These are phyloP conservation scores for Sclerurus mexicanus DNA, from an alignment of 2,113 vertebrate species.

Conservation along the genomic window DNA sequence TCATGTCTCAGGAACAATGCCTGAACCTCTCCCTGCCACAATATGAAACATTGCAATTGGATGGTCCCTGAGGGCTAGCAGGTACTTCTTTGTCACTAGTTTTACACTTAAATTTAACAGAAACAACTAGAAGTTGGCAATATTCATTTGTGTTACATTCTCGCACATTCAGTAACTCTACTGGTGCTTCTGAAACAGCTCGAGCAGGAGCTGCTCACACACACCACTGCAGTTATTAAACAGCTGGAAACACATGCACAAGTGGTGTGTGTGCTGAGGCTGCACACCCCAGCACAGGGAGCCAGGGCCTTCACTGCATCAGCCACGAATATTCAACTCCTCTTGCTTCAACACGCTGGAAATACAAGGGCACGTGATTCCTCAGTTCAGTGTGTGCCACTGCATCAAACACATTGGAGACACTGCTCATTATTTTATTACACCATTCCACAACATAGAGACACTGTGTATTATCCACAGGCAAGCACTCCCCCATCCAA, in stretches of 20 bases:
- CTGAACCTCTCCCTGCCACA: slow-evolving; percentile 92
- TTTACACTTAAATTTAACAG: slow-evolving; percentile 55
- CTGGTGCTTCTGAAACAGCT: neutral
- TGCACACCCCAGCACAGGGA: neutral
- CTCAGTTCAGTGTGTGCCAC: neutral
- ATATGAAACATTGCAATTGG: slow-evolving; percentile 62
- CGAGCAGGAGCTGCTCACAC: neutral
- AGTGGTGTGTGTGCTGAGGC: neutral
- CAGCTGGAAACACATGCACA: slow-evolving; percentile 3
- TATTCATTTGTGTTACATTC: slow-evolving; percentile 36
- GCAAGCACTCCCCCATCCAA: neutral
- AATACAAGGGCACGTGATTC: neutral
- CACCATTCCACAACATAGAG: neutral
- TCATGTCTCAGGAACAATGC: slow-evolving; percentile 97
- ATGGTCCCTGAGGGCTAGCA: slow-evolving; percentile 54
- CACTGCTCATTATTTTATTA: fast-evolving
- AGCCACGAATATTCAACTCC: slow-evolving; percentile 44
- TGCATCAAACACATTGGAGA: neutral
- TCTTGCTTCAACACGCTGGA: slow-evolving; percentile 40
- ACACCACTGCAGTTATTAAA: neutral
- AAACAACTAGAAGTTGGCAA: slow-evolving; percentile 32
- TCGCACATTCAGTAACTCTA: slow-evolving; percentile 40
- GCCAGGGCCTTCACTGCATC: neutral
- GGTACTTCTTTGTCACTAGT: slow-evolving; percentile 47
- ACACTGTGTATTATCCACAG: neutral